These are phyloP conservation scores for Andrena trimmerana DNA, from an alignment of 2,888 invertebrate genomes.

Conservation along the genomic window DNA sequence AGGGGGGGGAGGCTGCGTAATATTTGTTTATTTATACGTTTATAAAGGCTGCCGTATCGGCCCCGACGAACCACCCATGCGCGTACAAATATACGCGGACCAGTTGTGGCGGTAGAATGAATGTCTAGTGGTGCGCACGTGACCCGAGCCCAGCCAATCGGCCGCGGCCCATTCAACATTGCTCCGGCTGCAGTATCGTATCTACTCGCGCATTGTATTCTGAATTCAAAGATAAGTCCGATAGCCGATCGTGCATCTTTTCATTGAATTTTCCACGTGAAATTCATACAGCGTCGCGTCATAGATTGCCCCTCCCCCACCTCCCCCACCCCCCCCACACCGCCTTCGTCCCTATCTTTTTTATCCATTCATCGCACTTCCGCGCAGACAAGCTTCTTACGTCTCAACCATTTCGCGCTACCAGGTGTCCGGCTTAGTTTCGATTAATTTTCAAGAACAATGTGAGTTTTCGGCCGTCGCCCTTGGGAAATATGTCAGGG, in stretches of 20 bases:
- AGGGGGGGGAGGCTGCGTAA: neutral
- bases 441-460: neutral
- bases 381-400: conserved; percentile 8
- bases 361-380: conserved; percentile 20
- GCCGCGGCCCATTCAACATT: conserved; percentile 70
- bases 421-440: neutral
- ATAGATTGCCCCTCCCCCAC: neutral
- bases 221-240: conserved; percentile 34
- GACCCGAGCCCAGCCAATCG: conserved; percentile 72
- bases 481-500: too few relatives aligned
- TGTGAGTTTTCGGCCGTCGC: too few relatives aligned
- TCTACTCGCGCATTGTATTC: conserved; percentile 29
- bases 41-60: conserved; percentile 19
- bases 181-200: conserved; percentile 62
- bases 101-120: conserved; percentile 73
- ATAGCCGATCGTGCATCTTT: conserved; percentile 18
- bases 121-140: conserved; percentile 70
- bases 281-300: neutral
- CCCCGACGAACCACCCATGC: conserved; percentile 50
- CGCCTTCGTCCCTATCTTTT: neutral
- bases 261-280: conserved; percentile 20
- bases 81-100: conserved; percentile 61
- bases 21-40: neutral
- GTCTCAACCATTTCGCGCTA: neutral
- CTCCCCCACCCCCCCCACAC: too few relatives aligned